phyloP scores from a whole-genome alignment of 2,113 vertebrate genomes.

The Coturnix japonica region DNA sequence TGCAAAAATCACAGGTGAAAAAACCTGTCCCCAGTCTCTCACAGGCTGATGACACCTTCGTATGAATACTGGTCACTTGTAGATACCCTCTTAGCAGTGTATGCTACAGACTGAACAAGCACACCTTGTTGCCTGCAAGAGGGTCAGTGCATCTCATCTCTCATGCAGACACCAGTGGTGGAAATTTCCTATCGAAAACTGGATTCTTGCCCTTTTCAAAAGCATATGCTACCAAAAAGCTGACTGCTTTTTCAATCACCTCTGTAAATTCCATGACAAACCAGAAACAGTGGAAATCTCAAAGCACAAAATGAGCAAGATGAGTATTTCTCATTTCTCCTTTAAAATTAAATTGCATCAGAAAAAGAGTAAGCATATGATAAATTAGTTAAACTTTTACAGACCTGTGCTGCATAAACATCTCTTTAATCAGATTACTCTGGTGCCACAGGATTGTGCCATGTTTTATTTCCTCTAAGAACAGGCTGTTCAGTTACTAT shows the following conservation, averaged over 20 bases:
- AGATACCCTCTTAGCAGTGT: not conserved
- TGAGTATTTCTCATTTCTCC: constrained; percentile 33
- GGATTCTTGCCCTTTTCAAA: not conserved
- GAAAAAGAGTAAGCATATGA: constrained; percentile 32
- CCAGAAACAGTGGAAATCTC: constrained; percentile 23
- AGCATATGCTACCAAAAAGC: fast-evolving
- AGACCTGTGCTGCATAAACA: constrained; percentile 46
- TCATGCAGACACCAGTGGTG: not conserved
- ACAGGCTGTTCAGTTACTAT: constrained; percentile 74
- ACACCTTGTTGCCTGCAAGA: not conserved
- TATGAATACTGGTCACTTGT: not conserved
- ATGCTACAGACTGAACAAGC: not conserved
- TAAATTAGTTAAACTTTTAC: constrained; percentile 57
- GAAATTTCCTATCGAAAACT: constrained; percentile 10
- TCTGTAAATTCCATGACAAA: constrained; percentile 29
- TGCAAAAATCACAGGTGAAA: not conserved
- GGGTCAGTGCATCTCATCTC: not conserved
- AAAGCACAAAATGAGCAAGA: not conserved
- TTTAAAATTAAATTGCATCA: constrained; percentile 2
- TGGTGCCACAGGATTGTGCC: constrained; percentile 35
- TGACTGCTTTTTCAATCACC: not conserved
- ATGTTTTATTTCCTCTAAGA: constrained; percentile 67
- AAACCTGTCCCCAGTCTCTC: not conserved
- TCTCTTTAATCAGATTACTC: constrained; percentile 60
- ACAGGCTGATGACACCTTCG: not conserved